A percentile compares a stretch with the other conserved stretches of the same genome.
Conservation (phyloP, 2,888 invertebrate genomes). For the Scelioninae gen. 1 region DNA sequence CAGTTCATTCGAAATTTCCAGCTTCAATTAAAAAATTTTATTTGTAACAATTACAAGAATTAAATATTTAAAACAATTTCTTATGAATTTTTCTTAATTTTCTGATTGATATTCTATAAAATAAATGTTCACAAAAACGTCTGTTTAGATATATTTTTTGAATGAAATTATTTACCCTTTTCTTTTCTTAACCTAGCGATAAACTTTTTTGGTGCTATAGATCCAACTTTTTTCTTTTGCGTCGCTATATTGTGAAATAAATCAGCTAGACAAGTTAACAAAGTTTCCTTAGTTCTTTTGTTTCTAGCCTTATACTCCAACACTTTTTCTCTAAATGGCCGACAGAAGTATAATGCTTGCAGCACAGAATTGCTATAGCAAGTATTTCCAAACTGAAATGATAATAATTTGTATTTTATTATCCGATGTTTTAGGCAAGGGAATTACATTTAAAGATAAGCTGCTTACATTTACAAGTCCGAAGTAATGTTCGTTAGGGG, state of each 20-base stretch:
- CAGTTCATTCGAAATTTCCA: too few relatives aligned
- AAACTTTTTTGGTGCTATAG: constrained; percentile 99
- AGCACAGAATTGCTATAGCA: constrained; percentile 99
- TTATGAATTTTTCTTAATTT: background rate
- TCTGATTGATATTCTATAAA: too few relatives aligned
- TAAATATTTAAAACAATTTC: too few relatives aligned
- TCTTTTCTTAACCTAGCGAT: constrained; percentile 98
- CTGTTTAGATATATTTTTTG: constrained; percentile 1
- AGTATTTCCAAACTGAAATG: constrained; percentile 97
- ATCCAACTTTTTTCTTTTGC: constrained; percentile 99
- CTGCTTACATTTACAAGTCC: constrained; percentile 98
- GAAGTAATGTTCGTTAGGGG: constrained; percentile 99
- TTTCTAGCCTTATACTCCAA: constrained; percentile 98
- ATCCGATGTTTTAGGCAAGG: background rate
- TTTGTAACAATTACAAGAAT: too few relatives aligned
- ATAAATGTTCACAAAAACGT: background rate
- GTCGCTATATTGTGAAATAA: constrained; percentile 99
- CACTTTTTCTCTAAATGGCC: constrained; percentile 99
- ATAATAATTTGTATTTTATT: background rate
- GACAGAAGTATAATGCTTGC: constrained; percentile 99
- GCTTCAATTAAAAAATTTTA: too few relatives aligned
- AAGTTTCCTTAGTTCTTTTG: constrained; percentile 97
- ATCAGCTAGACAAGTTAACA: constrained; percentile 98
- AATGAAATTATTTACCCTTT: constrained; percentile 88
- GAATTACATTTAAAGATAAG: constrained; percentile 26